These are phyloP conservation scores for Malthinus flaveolus DNA, from an alignment of 2,888 invertebrate species.

Conservation along the genomic window DNA sequence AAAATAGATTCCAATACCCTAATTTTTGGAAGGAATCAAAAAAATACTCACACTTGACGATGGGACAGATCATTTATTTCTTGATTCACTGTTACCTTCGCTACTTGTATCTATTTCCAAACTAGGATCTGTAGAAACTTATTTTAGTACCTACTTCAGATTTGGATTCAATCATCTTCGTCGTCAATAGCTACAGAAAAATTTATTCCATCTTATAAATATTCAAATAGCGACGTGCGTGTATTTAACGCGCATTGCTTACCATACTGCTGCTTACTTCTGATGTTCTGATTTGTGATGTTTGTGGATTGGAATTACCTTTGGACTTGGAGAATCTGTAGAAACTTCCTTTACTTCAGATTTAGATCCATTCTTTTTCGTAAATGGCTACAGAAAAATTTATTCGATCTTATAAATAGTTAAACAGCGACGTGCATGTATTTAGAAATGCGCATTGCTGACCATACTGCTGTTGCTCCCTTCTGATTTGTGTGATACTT, in stretches of 20 bases:
- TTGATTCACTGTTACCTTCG: not conserved
- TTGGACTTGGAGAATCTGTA: not conserved
- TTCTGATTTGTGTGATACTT: slow-evolving; percentile 1
- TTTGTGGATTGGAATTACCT: too few relatives aligned
- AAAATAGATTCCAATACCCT: too few relatives aligned
- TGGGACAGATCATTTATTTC: slow-evolving; percentile 2
- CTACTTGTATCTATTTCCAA: slow-evolving; percentile 8
- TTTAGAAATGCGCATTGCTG: not conserved
- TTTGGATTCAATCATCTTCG: not conserved
- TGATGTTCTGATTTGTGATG: too few relatives aligned
- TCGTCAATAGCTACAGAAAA: not conserved
- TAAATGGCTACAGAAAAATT: not conserved
- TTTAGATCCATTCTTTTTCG: not conserved
- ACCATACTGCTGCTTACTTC: slow-evolving; percentile 17
- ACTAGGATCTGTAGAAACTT: not conserved
- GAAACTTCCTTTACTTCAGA: not conserved
- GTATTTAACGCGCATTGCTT: not conserved
- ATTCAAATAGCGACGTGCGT: not conserved
- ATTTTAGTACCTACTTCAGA: too few relatives aligned
- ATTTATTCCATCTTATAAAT: not conserved
- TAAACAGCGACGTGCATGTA: not conserved
- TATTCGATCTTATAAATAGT: not conserved
- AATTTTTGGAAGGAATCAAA: not conserved
- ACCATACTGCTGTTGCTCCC: slow-evolving; percentile 11
- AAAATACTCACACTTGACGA: not conserved